Evolutionary conservation across 1,140 invertebrate genomes (phyloP).

Genomic region (Solen grandis): DNA sequence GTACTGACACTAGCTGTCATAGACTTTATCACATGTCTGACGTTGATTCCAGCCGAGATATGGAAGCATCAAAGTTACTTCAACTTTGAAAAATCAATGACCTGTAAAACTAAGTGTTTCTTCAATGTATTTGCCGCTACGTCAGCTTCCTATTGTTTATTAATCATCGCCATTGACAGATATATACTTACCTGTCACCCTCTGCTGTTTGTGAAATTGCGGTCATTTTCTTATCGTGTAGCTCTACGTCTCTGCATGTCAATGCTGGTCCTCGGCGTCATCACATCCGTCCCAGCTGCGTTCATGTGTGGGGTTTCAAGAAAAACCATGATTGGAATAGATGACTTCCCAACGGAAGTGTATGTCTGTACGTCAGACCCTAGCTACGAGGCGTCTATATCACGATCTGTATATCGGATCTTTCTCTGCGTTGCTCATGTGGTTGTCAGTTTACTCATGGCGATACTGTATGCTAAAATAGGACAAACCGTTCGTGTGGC

Average conservation of each 20-base stretch:
- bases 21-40: slow-evolving; percentile 41
- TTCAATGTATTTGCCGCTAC: slow-evolving; percentile 47
- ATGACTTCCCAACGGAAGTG: neutral
- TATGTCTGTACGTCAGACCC: slow-evolving; percentile 36
- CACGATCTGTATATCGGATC: slow-evolving; percentile 32
- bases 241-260: slow-evolving; percentile 24
- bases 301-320: slow-evolving; percentile 25
- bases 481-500: slow-evolving; percentile 12
- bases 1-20: slow-evolving; percentile 30
- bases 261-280: slow-evolving; percentile 23
- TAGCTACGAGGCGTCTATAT: neutral
- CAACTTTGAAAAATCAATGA: slow-evolving; percentile 15
- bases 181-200: slow-evolving; percentile 41
- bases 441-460: slow-evolving; percentile 10
- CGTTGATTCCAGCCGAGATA: slow-evolving; percentile 44
- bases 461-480: slow-evolving; percentile 25
- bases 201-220: neutral
- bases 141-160: slow-evolving; percentile 28
- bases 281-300: slow-evolving; percentile 21
- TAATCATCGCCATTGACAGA: slow-evolving; percentile 20
- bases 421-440: neutral
- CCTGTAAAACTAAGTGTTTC: slow-evolving; percentile 49
- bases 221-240: neutral
- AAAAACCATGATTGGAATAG: neutral
- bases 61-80: slow-evolving; percentile 34